Conservation (phyloP, 2,888 invertebrate genomes). For the Cabera pusaria region DNA sequence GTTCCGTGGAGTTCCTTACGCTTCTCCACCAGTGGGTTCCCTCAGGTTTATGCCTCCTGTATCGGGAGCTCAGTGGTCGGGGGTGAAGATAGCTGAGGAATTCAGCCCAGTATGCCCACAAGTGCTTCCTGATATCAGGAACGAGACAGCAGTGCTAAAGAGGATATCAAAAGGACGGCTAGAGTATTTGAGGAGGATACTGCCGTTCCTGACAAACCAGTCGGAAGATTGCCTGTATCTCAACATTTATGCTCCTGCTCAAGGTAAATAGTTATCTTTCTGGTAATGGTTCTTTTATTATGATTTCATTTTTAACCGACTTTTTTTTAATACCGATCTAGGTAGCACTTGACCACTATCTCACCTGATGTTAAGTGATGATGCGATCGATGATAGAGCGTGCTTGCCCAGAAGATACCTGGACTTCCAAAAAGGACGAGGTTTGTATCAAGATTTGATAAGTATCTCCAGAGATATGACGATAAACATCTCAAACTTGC, state of each 20-base stretch:
- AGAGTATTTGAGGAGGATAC: conserved; percentile 93
- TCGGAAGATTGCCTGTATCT: conserved; percentile 98
- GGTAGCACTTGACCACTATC: too few relatives aligned
- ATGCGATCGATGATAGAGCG: too few relatives aligned
- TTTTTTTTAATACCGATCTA: too few relatives aligned
- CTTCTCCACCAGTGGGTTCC: conserved; percentile 94
- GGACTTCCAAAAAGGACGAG: too few relatives aligned
- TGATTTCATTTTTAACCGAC: too few relatives aligned
- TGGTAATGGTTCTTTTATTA: background rate
- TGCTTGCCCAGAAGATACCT: too few relatives aligned
- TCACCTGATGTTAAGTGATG: too few relatives aligned
- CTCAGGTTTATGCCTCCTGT: conserved; percentile 98
- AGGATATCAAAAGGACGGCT: conserved; percentile 94
- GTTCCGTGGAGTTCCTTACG: conserved; percentile 97
- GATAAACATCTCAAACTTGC: too few relatives aligned
- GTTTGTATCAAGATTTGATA: too few relatives aligned
- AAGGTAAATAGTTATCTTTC: conserved; percentile 87
- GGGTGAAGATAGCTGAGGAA: conserved; percentile 92
- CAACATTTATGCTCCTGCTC: conserved; percentile 97
- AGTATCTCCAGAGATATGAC: too few relatives aligned
- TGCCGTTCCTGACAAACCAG: conserved; percentile 94
- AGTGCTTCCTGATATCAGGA: conserved; percentile 92
- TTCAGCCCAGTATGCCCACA: conserved; percentile 97
- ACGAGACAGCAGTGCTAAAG: conserved; percentile 91
- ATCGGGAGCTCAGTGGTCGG: conserved; percentile 95